Base-by-base conservation (phyloP, 2,888 invertebrate genomes). In the Apoda limacodes region DNA sequence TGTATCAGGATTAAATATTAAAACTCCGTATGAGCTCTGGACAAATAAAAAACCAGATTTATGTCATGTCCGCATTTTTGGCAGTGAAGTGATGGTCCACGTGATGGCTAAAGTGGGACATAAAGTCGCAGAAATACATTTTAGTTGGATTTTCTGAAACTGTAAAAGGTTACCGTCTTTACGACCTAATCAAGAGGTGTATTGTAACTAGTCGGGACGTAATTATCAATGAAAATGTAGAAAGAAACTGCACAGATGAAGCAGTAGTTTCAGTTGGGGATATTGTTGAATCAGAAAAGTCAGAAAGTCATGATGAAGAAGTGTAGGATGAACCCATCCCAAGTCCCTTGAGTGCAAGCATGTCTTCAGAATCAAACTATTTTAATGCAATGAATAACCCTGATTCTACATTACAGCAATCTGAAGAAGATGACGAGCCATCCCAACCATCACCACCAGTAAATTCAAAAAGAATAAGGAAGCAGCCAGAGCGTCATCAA, bases 1-100 rank as follows among this genome's bases (percentile, higher is more conserved):
- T 9, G 34, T 31, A n/a, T 31, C 39, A 20, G 39, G 37, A 2
- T 17, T 41, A 5, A 17, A 30, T 21, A 11, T 22, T 5, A 43
- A 32, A 22, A 45, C 43, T 17, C 40, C 45, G 10, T 43, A 25
- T 35, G 45, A 45, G 22, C 3, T 38, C 4, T 46, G 43, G 42
- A 39, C 38, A 17, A 44, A 44, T n/a, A n/a, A n/a, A n/a, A n/a
- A n/a, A 13, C 38, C 42, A 27, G 25, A 42, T 26, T n/a, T 48
- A 10, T 32, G 38, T 19, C 30, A 43, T 32, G 1, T 42, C 7
- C 15, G 35, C 37, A 10, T 35, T 42, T 30, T 42, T 41, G 5
- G 40, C 44, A 9, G 14, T 46, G 5, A 22, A 22, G 40, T 38
- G 3, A 36, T 40, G 44, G 30, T 34, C 9, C 37, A 43, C 29